Percentiles rank a stretch among this genome's conserved stretches.
These are phyloP conservation scores for Syngnathoides biaculeatus DNA, from an alignment of 2,113 vertebrate species.

Conservation along the genomic window DNA sequence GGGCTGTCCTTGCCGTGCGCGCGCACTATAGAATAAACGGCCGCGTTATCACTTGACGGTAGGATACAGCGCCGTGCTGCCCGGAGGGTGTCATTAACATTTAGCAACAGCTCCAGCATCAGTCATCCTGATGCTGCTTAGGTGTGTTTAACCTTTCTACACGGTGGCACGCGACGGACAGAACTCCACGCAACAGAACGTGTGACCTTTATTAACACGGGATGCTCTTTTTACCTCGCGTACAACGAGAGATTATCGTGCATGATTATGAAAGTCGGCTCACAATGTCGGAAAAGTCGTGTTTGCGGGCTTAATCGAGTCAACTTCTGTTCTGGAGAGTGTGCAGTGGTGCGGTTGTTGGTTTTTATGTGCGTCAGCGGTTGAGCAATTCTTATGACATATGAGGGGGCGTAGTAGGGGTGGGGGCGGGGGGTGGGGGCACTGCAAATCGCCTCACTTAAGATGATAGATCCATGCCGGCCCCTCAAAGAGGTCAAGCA, in stretches of 20 bases:
- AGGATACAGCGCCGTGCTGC: slow-evolving; percentile 48
- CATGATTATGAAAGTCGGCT: slow-evolving; percentile 35
- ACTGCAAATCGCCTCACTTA: slow-evolving; percentile 45
- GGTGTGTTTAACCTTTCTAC: slow-evolving; percentile 71
- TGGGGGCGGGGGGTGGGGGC: not conserved
- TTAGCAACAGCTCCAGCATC: slow-evolving; percentile 65
- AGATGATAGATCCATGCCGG: slow-evolving; percentile 48
- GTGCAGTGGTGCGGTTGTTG: slow-evolving; percentile 28
- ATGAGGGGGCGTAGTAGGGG: slow-evolving; percentile 23
- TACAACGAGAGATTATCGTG: not conserved
- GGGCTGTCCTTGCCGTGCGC: slow-evolving; percentile 33
- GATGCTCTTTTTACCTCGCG: not conserved
- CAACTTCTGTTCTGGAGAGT: slow-evolving; percentile 25
- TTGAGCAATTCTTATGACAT: slow-evolving; percentile 40
- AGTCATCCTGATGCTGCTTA: slow-evolving; percentile 64
- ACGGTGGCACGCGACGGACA: slow-evolving; percentile 47
- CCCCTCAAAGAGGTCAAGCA: slow-evolving; percentile 34
- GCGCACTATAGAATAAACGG: slow-evolving; percentile 62
- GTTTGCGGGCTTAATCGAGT: not conserved
- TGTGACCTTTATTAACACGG: slow-evolving; percentile 28
- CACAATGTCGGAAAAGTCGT: not conserved
- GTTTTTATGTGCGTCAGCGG: slow-evolving; percentile 31
- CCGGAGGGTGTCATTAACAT: slow-evolving; percentile 71
- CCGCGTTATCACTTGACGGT: slow-evolving; percentile 53
- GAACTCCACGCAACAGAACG: slow-evolving; percentile 47